Evolutionary conservation across 2,113 vertebrate genomes (phyloP).

Genomic region (Fulica atra): DNA sequence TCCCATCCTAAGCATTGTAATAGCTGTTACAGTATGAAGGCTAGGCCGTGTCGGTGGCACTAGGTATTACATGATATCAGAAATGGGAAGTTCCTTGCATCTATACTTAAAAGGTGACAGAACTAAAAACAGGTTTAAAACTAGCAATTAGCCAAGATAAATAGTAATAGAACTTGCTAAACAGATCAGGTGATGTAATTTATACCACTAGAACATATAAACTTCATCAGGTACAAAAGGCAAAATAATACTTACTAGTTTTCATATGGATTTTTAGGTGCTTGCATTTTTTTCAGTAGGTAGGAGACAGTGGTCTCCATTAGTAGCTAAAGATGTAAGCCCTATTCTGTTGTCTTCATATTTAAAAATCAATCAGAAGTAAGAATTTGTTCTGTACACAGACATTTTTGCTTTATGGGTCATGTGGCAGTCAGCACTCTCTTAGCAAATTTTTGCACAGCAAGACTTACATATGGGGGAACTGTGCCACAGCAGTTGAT

Average conservation of each 20-base stretch:
- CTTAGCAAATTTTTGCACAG: neutral
- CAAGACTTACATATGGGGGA: neutral
- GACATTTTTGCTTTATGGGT: neutral
- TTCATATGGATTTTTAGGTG: neutral
- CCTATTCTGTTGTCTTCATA: neutral
- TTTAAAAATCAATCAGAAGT: neutral
- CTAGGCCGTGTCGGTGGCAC: neutral
- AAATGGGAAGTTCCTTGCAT: neutral
- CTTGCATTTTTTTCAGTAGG: neutral
- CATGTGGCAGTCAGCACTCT: neutral
- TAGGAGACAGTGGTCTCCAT: neutral
- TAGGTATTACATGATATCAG: neutral
- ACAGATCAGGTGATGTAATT: neutral
- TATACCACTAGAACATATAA: neutral
- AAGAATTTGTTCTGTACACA: neutral
- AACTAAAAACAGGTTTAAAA: neutral
- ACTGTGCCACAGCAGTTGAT: neutral
- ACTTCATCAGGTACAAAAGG: neutral
- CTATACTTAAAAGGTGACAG: neutral
- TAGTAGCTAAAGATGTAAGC: neutral
- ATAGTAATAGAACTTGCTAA: neutral
- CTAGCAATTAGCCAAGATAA: neutral
- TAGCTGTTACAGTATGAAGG: neutral
- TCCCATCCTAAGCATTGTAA: neutral
- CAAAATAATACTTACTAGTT: neutral